Conservation (phyloP, 2,888 invertebrate genomes). For the Epirrhoe alternata region DNA sequence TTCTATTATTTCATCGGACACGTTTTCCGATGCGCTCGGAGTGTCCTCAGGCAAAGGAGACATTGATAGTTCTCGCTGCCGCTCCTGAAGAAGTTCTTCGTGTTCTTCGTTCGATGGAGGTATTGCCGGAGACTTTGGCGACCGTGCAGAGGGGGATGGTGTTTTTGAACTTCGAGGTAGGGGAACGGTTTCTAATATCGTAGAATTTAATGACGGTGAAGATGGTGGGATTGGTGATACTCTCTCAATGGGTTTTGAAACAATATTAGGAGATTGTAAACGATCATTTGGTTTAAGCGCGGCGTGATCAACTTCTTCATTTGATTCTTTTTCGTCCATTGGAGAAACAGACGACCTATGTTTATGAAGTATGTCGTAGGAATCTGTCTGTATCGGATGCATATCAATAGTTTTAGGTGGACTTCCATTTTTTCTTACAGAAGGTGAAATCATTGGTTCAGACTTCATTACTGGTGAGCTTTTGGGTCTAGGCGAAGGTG, state of each 20-base stretch:
- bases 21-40: constrained; percentile 46
- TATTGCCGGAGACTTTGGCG: constrained; percentile 61
- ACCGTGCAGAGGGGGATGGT: constrained; percentile 67
- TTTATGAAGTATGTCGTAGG: constrained; percentile 57
- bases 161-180: constrained; percentile 64
- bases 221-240: constrained; percentile 56
- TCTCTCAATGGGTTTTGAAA: constrained; percentile 59
- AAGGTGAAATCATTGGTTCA: constrained; percentile 60
- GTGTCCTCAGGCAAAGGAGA: constrained; percentile 57
- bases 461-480: constrained; percentile 61
- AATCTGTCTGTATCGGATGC: constrained; percentile 46
- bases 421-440: constrained; percentile 60
- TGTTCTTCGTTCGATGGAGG: constrained; percentile 56
- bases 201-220: constrained; percentile 49
- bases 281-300: constrained; percentile 50
- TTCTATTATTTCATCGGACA: constrained; percentile 47
- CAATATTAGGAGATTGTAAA: constrained; percentile 49
- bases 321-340: constrained; percentile 54
- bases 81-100: constrained; percentile 44
- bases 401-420: constrained; percentile 59
- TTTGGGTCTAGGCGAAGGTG: constrained; percentile 64
- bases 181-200: constrained; percentile 52
- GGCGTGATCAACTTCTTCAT: constrained; percentile 51
- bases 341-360: constrained; percentile 61
- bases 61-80: constrained; percentile 48